These are phyloP conservation scores for Ceyx melanurus DNA, from an alignment of 2,113 vertebrate genomes.

Conservation along the genomic window DNA sequence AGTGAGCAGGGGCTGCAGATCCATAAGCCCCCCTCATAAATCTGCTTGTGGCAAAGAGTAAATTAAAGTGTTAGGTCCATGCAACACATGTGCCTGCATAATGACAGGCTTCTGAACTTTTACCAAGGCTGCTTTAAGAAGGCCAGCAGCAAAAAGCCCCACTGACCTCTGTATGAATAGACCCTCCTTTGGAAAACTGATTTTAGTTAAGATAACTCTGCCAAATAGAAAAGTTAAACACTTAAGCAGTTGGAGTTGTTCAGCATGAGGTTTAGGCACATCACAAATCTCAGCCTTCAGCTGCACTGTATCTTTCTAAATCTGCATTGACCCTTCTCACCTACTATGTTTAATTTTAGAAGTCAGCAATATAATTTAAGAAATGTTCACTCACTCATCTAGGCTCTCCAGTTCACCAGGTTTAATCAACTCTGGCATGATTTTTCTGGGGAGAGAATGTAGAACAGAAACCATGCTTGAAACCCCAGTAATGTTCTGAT, in stretches of 20 bases:
- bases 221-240: not conserved
- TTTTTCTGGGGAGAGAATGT: constrained; percentile 20
- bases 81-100: not conserved
- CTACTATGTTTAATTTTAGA: not conserved
- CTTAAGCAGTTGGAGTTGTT: not conserved
- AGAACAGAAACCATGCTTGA: not conserved
- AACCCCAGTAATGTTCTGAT: constrained; percentile 12
- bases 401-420: not conserved
- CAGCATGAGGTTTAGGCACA: not conserved
- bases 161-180: not conserved
- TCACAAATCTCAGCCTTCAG: not conserved
- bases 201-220: not conserved
- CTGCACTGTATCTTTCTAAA: not conserved
- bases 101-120: not conserved
- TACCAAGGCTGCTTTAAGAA: not conserved
- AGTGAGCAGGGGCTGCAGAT: not conserved
- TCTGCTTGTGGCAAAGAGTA: not conserved
- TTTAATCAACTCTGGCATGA: not conserved
- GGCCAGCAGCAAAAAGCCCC: not conserved
- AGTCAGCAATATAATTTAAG: not conserved
- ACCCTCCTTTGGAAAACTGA: not conserved
- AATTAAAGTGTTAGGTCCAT: not conserved
- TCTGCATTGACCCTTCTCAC: not conserved
- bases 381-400: constrained; percentile 51
- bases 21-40: constrained; percentile 9